These are phyloP conservation scores for Carabus problematicus DNA, from an alignment of 2,888 invertebrate genomes.

Conservation along the genomic window DNA sequence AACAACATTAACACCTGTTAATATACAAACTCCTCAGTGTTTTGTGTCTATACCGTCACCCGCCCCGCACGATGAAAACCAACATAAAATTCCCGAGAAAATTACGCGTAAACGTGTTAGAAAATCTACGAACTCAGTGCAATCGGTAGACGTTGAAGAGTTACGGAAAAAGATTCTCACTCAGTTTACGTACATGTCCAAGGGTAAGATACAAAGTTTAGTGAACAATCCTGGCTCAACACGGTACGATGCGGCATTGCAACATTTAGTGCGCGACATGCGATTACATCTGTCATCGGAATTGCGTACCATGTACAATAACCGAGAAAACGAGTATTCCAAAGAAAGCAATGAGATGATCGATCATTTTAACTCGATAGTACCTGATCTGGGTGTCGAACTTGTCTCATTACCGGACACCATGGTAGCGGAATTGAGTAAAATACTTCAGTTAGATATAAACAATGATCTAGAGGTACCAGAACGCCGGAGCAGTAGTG, in stretches of 20 bases:
- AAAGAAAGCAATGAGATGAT: slow-evolving; percentile 22
- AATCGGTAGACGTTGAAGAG: slow-evolving; percentile 19
- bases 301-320: slow-evolving; percentile 53
- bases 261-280: slow-evolving; percentile 55
- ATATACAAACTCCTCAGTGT: background rate
- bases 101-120: background rate
- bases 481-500: background rate
- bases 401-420: slow-evolving; percentile 29
- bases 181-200: slow-evolving; percentile 35
- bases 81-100: background rate
- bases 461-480: slow-evolving; percentile 9
- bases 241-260: slow-evolving; percentile 54
- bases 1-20: background rate
- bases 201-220: slow-evolving; percentile 52
- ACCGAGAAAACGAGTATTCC: slow-evolving; percentile 13
- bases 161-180: slow-evolving; percentile 33
- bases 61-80: background rate
- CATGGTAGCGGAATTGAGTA: slow-evolving; percentile 35
- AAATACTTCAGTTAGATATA: slow-evolving; percentile 33
- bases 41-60: background rate
- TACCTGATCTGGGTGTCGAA: slow-evolving; percentile 39
- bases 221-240: slow-evolving; percentile 51
- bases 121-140: background rate
- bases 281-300: slow-evolving; percentile 56
- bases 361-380: slow-evolving; percentile 35